phyloP scores from a whole-genome alignment of 2,113 vertebrate species.

The Otolemur garnettii region DNA sequence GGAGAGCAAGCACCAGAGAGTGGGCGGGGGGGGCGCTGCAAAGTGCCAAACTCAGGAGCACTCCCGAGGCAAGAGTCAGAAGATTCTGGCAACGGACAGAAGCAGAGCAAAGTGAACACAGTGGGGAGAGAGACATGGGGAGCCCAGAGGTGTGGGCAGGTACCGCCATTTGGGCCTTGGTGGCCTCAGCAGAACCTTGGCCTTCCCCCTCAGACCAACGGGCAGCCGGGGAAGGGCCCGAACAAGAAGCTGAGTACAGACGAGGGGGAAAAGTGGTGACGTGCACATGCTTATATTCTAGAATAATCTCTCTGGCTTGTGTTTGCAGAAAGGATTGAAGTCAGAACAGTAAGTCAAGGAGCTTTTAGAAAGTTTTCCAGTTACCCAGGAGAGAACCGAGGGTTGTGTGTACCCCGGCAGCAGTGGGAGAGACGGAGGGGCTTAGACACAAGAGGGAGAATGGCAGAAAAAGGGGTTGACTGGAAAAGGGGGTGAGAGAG shows the following conservation, averaged over 20 bases:
- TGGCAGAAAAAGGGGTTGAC: accelerated
- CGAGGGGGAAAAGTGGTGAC: not conserved
- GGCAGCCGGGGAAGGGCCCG: not conserved
- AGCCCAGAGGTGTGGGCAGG: not conserved
- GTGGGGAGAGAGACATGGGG: no score
- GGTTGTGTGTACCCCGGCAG: not conserved
- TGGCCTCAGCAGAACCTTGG: no score
- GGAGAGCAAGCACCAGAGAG: not conserved
- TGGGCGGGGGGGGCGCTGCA: accelerated
- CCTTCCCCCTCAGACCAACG: not conserved
- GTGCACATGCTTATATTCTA: not conserved
- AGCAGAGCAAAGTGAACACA: not conserved
- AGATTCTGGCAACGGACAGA: not conserved
- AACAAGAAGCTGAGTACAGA: not conserved
- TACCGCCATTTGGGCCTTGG: no score
- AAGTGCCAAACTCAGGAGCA: no score
- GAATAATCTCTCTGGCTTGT: not conserved
- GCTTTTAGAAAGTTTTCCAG: not conserved
- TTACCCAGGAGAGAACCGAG: not conserved
- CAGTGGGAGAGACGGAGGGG: not conserved
- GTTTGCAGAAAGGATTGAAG: not conserved
- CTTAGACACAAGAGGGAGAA: not conserved
- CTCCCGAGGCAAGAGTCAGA: not conserved
- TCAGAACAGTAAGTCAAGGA: not conserved
- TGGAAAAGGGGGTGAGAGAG: not conserved